Evolutionary conservation across 2,797 vertebrate genomes (phyloP), one percentile per base, ranked within the genome.

Genomic region (Arrhamphus sclerolepis): DNA sequence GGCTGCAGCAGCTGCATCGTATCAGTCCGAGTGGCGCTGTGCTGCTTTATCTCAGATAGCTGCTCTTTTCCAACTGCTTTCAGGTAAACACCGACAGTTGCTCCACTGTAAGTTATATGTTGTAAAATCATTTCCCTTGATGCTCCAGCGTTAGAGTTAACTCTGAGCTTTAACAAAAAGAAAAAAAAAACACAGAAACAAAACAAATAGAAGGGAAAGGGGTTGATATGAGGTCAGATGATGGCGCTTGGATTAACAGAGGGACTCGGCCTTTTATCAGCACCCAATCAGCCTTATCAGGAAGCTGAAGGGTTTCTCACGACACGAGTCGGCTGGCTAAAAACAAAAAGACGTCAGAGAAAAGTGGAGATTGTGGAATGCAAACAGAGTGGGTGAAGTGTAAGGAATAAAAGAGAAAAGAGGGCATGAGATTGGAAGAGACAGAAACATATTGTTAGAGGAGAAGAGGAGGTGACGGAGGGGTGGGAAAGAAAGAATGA

Each of bases 211-310:
- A 40, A 72, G 50, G 67, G 66, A n/a, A 56, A 3, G 1, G 7
- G 56, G 69, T 62, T 70, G 22, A 81, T 34, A 42, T 1, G 8
- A 59, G 72, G 72, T 75, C 63, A 62, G 49, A 44, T 70, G 56
- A 72, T 70, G 70, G 68, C 68, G 43, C 63, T 17, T 80, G 64
- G 61, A 80, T 70, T 54, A 56, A 40, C 55, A 53, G 42, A 66
- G 40, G 62, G 71, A 72, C 58, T 44, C 38, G 44, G 58, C 56
- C 49, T 34, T 59, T 86, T 83, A 87, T 89, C 87, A 78, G 76
- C 59, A 34, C 44, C 67, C 68, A 82, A 86, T 89, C 85, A 81
- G 77, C 60, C 77, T 89, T 87, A 89, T 89, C 89, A 81, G 72
- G 62, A 66, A 72, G 66, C 66, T 1, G 34, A 67, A 46, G 40